Evolutionary conservation across 1,140 invertebrate genomes (phyloP), one percentile per base, ranked within the genome.

Genomic region (Drosophila bocqueti): DNA sequence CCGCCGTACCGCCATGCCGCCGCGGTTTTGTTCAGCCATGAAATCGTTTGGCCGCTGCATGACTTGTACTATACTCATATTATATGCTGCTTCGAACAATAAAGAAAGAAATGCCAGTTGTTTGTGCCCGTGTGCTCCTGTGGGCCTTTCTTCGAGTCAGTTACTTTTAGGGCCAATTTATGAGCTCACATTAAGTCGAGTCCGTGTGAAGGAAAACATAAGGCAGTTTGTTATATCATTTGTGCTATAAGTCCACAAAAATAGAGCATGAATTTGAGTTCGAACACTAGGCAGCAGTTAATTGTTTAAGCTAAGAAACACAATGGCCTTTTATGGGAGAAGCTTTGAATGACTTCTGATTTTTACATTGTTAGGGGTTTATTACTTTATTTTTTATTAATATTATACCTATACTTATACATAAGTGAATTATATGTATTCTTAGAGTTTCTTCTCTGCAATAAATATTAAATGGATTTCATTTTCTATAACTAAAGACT

Each of bases 111-210:
- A 58, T 21, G 29, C 38, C 9, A 36, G 31, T 42, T 36, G 59
- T 54, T 43, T 38, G 45, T 36, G 43, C 4, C 16, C 38, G 10
- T 34, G 18, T 26, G 24, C 42, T 61, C 47, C 34, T 58, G 42
- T 62, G 60, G 72, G 46, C 42, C 46, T 62, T 54, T 65, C 31
- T 42, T 36, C 64, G 47, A 74, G 59, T 49, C 59, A 83, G 49
- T 83, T 64, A 71, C 84, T 80, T 55, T 78, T 73, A 67, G 65
- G 80, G 68, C 26, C 58, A 66, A 73, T 83, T 80, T 77, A 73
- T 83, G 76, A 57, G 60, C 57, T 36, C 26, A 62, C 38, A 76
- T 59, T 73, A 77, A 54, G 49, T 69, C 29, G 64, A 71, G 64
- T 36, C 40, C 67, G 67, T 71, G 67, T 68, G 67, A 71, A 57